phyloP scores from a whole-genome alignment of 92 coral and sea anemone genomes.

The Epizoanthus scotinus region DNA sequence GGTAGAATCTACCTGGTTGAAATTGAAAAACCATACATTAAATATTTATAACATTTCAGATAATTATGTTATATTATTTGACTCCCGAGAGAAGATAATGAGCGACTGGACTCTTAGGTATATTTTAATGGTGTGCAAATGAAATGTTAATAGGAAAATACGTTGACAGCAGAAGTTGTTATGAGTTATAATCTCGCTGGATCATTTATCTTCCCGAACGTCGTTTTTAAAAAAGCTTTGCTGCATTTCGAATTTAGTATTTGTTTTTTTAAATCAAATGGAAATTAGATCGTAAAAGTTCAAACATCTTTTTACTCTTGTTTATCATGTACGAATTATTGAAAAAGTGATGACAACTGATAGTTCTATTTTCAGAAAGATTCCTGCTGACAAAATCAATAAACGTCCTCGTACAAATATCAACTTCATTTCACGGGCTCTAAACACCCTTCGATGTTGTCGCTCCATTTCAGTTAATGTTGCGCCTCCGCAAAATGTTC shows the following conservation, averaged over 20 bases:
- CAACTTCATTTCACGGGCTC: neutral
- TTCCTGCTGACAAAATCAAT: neutral
- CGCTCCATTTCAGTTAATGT: too few species aligned
- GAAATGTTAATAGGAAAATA: conserved; percentile 9
- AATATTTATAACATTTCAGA: too few species aligned
- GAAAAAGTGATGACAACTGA: neutral
- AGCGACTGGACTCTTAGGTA: neutral
- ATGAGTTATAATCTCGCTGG: conserved; percentile 12
- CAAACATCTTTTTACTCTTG: neutral
- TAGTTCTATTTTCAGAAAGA: neutral
- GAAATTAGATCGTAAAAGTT: conserved; percentile 10
- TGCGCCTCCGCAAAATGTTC: too few species aligned
- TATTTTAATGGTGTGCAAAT: conserved; percentile 15
- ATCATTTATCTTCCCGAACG: conserved; percentile 1
- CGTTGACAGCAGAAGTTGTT: neutral
- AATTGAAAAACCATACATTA: too few species aligned
- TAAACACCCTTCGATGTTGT: neutral
- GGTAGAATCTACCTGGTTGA: too few species aligned
- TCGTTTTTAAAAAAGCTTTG: neutral
- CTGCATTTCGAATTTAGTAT: neutral
- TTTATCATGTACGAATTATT: neutral
- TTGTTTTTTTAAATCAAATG: conserved; percentile 4
- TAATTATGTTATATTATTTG: too few species aligned
- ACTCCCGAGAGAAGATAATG: too few species aligned
- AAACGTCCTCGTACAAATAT: neutral